Conservation (phyloP, 2,797 vertebrate species). For the Silurus lanzhouensis region DNA sequence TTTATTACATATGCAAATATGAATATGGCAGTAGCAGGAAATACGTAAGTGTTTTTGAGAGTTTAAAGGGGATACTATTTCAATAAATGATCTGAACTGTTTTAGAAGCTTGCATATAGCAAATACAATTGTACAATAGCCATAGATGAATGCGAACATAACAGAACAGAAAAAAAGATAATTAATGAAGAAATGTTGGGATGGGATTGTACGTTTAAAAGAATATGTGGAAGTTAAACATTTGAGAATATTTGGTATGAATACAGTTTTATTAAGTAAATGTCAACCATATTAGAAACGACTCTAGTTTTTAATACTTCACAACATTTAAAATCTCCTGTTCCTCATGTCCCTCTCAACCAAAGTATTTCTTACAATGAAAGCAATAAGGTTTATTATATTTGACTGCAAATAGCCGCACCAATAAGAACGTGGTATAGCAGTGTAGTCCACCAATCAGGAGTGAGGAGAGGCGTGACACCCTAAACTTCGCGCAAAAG, state of each 20-base stretch:
- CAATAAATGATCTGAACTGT: not conserved
- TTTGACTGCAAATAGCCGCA: slow-evolving; percentile 46
- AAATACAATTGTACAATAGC: not conserved
- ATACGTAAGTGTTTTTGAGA: not conserved
- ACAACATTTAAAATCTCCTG: not conserved
- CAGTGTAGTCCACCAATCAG: slow-evolving; percentile 68
- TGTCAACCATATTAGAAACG: not conserved
- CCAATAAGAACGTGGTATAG: slow-evolving; percentile 66
- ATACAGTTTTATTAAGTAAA: not conserved
- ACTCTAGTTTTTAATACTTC: not conserved
- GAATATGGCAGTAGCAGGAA: not conserved
- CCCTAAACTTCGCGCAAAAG: slow-evolving; percentile 68
- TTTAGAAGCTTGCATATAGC: not conserved
- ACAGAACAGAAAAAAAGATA: not conserved
- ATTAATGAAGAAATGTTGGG: not conserved
- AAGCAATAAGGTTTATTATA: not conserved
- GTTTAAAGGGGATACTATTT: not conserved
- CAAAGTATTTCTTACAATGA: not conserved
- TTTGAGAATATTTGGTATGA: not conserved
- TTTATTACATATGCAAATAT: not conserved
- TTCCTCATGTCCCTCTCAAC: not conserved
- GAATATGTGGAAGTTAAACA: not conserved
- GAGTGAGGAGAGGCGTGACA: slow-evolving; percentile 68
- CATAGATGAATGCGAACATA: not conserved
- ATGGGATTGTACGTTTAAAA: not conserved